A percentile compares a stretch with the other conserved stretches of the same genome.
phyloP scores from a whole-genome alignment of 2,797 vertebrate genomes.

The Eulemur rubriventer region DNA sequence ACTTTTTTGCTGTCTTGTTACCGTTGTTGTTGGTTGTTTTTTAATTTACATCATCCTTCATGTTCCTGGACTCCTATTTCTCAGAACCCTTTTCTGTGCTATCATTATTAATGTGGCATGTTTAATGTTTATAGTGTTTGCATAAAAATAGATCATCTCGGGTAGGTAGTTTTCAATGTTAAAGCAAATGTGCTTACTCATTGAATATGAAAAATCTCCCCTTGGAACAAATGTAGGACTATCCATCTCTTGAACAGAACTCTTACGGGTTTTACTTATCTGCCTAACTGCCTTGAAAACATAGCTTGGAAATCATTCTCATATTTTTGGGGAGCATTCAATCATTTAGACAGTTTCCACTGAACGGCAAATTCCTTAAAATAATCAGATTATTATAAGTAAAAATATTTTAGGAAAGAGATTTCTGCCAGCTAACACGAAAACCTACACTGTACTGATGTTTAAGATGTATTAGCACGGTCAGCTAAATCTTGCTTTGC shows the following conservation, averaged over 20 bases:
- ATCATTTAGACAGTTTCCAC: slow-evolving; percentile 34
- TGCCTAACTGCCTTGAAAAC: slow-evolving; percentile 52
- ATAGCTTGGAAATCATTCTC: slow-evolving; percentile 6
- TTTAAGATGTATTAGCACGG: background rate
- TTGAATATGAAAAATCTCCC: slow-evolving; percentile 60
- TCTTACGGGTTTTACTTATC: slow-evolving; percentile 57
- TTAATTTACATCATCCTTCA: slow-evolving; percentile 69
- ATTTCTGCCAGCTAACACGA: background rate
- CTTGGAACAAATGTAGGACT: slow-evolving; percentile 42
- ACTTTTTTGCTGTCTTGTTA: slow-evolving; percentile 63
- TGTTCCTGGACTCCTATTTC: slow-evolving; percentile 59
- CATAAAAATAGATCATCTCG: slow-evolving; percentile 81
- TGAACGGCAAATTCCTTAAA: slow-evolving; percentile 47
- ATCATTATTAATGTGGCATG: slow-evolving; percentile 67
- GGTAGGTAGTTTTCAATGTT: slow-evolving; percentile 46
- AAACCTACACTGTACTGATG: background rate
- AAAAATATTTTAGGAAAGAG: slow-evolving; percentile 50
- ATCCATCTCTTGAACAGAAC: slow-evolving; percentile 14
- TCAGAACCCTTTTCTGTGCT: slow-evolving; percentile 67
- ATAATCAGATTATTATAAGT: slow-evolving; percentile 60
- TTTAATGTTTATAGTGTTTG: slow-evolving; percentile 70
- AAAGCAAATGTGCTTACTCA: slow-evolving; percentile 66
- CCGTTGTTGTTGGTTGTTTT: slow-evolving; percentile 56
- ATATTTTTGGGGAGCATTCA: slow-evolving; percentile 64
- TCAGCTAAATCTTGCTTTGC: background rate